phyloP scores from a whole-genome alignment of 1,140 invertebrate genomes.

The Subanguina moxae region DNA sequence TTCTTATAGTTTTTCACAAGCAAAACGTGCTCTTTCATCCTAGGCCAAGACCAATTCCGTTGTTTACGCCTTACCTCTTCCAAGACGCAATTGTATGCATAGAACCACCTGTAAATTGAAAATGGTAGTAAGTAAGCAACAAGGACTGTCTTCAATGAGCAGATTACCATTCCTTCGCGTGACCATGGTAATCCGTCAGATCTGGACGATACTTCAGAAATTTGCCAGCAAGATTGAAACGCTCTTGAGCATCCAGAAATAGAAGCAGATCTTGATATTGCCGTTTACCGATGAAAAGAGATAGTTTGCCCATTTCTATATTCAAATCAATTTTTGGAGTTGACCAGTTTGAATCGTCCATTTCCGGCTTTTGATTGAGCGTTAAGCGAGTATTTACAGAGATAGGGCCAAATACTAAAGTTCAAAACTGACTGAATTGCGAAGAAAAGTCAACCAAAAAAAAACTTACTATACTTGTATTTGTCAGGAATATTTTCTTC shows the following conservation, averaged over 20 bases:
- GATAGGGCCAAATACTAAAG: slow-evolving; percentile 83
- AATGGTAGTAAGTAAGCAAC: too few relatives aligned
- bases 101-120: slow-evolving; percentile 72
- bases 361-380: slow-evolving; percentile 87
- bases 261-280: slow-evolving; percentile 82
- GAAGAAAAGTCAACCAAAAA: too few relatives aligned
- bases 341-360: slow-evolving; percentile 73
- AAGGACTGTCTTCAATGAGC: too few relatives aligned
- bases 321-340: slow-evolving; percentile 81
- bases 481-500: slow-evolving; percentile 66
- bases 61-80: slow-evolving; percentile 70
- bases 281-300: slow-evolving; percentile 65
- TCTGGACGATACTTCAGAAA: slow-evolving; percentile 81
- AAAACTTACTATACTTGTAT: slow-evolving; percentile 75
- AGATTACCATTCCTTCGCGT: slow-evolving; percentile 78
- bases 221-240: slow-evolving; percentile 71
- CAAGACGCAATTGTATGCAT: slow-evolving; percentile 78
- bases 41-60: slow-evolving; percentile 84
- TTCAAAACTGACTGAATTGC: too few relatives aligned
- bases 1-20: slow-evolving; percentile 71
- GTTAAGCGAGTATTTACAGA: slow-evolving; percentile 79
- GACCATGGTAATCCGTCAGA: slow-evolving; percentile 69
- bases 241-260: slow-evolving; percentile 77
- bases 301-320: slow-evolving; percentile 79
- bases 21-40: slow-evolving; percentile 76